Base-by-base conservation (phyloP, 2,113 vertebrate genomes). In the Fregetta grallaria region DNA sequence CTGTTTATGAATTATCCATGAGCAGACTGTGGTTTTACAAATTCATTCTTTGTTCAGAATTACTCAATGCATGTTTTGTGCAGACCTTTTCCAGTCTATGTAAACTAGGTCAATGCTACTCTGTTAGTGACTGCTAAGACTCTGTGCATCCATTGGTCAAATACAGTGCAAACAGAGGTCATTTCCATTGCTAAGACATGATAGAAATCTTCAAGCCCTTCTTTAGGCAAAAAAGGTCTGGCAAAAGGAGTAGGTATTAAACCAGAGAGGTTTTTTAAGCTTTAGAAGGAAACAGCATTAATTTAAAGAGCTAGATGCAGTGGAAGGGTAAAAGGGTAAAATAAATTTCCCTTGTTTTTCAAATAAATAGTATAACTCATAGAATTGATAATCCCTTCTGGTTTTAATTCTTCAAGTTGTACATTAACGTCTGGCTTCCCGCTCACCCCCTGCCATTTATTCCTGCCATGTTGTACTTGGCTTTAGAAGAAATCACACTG, bases 1-100 rank as follows among this genome's bases (percentile, higher is more conserved):
- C 93, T 93, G 82, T 89, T 97, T 91, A 84, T 96, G 87, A 97
- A 91, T 92, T 95, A 92, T 55, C 81, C 86, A 96, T 96, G 96
- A 96, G 91, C 71, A 85, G 75, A 67, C 61, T 29, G 18, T 65
- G 76, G 14, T 73, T 91, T 91, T 76, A 96, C 91, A 97, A 93
- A 97, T 94, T 88, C 91, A 92, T 89, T 92, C 93, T 96, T 95
- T 95, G 87, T 94, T 95, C 62, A 89, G 65, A 86, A 93, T 95
- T 76, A 71, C 86, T 96, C 86, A 96, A 91, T 95, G 92, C 87
- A 70, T 52, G 91, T 94, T 94, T 93, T 93, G 90, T 96, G 89
- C 77, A 84, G 82, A 93, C 66, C 83, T 92, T 93, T 95, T 93
- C 78, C 71, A 94, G 93, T 38, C 84, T 84, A 84, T 36, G 58